Evolutionary conservation across 2,113 vertebrate genomes (phyloP).

Genomic region (Seriola dumerili): DNA sequence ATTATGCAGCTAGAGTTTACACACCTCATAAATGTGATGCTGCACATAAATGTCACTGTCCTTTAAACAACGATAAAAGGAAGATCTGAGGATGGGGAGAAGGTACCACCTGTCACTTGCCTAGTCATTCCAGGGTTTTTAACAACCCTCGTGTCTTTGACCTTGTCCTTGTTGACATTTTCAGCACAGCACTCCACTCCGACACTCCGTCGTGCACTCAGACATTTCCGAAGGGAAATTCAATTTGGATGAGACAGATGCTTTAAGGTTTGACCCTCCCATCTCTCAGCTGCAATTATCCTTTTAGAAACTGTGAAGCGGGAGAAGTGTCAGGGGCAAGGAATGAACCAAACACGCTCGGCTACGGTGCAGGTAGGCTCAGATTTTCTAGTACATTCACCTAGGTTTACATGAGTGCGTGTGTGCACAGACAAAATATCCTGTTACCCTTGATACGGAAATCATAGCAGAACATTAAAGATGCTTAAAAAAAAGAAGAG

Average conservation of each 20-base stretch:
- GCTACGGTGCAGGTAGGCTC: background rate
- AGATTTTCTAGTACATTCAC: background rate
- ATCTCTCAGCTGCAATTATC: slow-evolving; percentile 14
- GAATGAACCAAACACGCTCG: background rate
- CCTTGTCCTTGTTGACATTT: slow-evolving; percentile 35
- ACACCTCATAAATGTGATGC: background rate
- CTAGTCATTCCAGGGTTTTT: background rate
- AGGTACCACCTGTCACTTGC: background rate
- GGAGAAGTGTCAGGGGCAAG: slow-evolving; percentile 11
- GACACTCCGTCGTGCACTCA: background rate
- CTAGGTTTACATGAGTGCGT: slow-evolving; percentile 3
- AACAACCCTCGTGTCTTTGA: slow-evolving; percentile 23
- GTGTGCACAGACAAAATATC: background rate
- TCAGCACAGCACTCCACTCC: slow-evolving; percentile 3
- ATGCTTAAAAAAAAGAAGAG: background rate
- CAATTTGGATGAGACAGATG: slow-evolving; percentile 21
- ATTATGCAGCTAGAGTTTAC: background rate
- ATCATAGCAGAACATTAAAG: background rate
- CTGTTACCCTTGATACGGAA: background rate
- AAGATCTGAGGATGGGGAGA: background rate
- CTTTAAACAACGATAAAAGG: slow-evolving; percentile 17
- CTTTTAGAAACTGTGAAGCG: slow-evolving; percentile 17
- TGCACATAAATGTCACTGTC: slow-evolving; percentile 6
- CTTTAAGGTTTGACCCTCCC: slow-evolving; percentile 32
- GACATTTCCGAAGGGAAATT: slow-evolving; percentile 46